Base-by-base conservation (phyloP, 64 coral and sea anemone species). In the Montipora sp. region DNA sequence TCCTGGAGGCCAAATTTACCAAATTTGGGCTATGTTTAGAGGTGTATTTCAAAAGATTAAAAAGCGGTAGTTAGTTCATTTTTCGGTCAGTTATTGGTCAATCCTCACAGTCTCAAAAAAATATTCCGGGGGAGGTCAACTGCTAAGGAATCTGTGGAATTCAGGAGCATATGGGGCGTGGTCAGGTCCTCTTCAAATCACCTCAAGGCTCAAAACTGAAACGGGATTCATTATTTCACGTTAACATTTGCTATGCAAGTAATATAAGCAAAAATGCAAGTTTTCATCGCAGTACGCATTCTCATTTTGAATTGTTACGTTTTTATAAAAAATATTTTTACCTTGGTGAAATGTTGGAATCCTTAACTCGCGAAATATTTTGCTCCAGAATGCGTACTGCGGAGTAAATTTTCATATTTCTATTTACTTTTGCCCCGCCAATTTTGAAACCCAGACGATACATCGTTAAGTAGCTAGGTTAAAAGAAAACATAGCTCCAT, bases 221-320 rank as follows among this genome's bases (percentile, higher is more conserved):
- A 14, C 65, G 65, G 65, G 65, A 9, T 68, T 68, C 16, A 68
- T 68, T 68, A 68, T 13, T 68, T 68, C 65, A 68, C 65, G 65
- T 13, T 68, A 68, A 68, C 65, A 68, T 68, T 68, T 18, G 65
- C 8, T 68, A 68, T 68, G 1, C 65, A 68, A 68, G 16, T 18
- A 68, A 68, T 68, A 68, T 68, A 68, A 68, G 12, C 65, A 68
- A 68, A 68, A 68, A 68, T 2, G 65, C 19, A 68, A 68, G 13
- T 68, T 68, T 68, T 68, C 65, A 68, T 14, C 65, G 65, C 65
- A 68, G 65, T 68, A 14, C 65, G 65, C 65, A 68, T 68, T 68
- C 65, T 68, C 65, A 68, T 68, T 68, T 68, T 68, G 65, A 68
- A 68, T 68, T 68, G 65, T 68, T 20, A 20, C 19, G 19, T 68